A percentile compares a stretch with the other conserved stretches of the same genome.
These are phyloP conservation scores for Falcunculus frontatus DNA, from an alignment of 2,113 vertebrate species.

Conservation along the genomic window DNA sequence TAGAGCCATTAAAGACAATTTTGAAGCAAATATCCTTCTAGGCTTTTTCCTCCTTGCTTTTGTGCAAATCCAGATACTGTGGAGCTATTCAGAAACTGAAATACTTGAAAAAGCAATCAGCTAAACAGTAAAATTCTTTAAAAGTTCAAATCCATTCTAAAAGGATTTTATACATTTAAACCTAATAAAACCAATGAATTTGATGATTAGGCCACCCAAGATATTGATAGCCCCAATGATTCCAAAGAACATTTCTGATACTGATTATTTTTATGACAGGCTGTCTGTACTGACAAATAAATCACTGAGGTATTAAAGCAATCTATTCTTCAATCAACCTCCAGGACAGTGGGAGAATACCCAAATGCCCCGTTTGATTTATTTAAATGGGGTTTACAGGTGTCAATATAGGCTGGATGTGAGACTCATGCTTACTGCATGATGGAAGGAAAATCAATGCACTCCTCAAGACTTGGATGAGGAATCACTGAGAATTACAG, in stretches of 20 bases:
- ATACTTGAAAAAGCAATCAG: not conserved
- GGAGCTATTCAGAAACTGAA: not conserved
- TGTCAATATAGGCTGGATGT: not conserved
- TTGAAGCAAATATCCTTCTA: not conserved
- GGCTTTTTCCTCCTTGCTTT: not conserved
- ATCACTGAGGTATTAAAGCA: not conserved
- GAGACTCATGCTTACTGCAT: conserved; percentile 28
- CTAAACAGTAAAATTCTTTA: not conserved
- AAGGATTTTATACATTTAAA: not conserved
- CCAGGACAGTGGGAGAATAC: not conserved
- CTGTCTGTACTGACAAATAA: not conserved
- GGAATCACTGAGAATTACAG: conserved; percentile 67
- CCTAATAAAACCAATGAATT: not conserved
- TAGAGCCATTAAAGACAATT: not conserved
- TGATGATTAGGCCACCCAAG: not conserved
- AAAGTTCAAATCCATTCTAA: not conserved
- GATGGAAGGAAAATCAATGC: conserved; percentile 78
- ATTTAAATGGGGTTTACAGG: not conserved
- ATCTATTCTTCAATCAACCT: not conserved
- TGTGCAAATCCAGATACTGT: not conserved
- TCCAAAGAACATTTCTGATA: not conserved
- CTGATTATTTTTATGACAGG: not conserved
- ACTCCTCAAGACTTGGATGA: conserved; percentile 61
- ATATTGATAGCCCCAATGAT: not conserved
- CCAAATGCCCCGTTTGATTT: not conserved